Evolutionary conservation across 2,113 vertebrate species (phyloP), one percentile per base, ranked within the genome.

Genomic region (Nesoenas mayeri): DNA sequence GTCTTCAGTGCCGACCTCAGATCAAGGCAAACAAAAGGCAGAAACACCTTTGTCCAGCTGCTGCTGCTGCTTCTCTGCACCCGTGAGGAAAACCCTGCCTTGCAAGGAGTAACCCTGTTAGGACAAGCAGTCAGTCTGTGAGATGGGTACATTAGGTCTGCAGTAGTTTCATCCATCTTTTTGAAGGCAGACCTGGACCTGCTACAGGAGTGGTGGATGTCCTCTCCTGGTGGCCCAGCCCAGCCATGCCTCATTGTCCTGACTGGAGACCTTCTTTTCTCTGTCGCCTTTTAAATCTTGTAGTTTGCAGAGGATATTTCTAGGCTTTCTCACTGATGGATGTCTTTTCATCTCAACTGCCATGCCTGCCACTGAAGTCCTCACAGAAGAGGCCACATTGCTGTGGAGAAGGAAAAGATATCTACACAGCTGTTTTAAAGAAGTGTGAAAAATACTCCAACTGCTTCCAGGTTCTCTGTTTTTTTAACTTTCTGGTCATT

Each of bases 1-100:
- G 5, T 1, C 38, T 82, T 48, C 32, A 65, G 50, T 12, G 31
- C 19, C 0, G 0, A 40, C 16, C 15, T 50, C 40, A 61, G 32
- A 20, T 17, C 6, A 3, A 61, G 26, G 40, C n/a, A 42, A 10
- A 77, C 42, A 75, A 72, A 81, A 91, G 44, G 48, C 70, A 91
- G 61, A 91, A 85, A 74, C 3, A 7, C 47, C 34, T 71, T 56
- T 73, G 34, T 15, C 54, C 73, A 89, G 44, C 36, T 50, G 53
- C 70, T 94, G 53, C 70, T 94, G 53, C 40, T 81, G 40, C 58
- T 93, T 84, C 57, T 82, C 65, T 29, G 10, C 4, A 1, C 15
- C 7, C 1, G 15, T 18, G 47, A 28, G 32, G 54, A 75, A 91
- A 66, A 16, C 40, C 16, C 20, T 32, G 15, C n/a, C 66, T 32